phyloP scores from a whole-genome alignment of 1,140 invertebrate genomes.

The Venustaconcha ellipsiformis region DNA sequence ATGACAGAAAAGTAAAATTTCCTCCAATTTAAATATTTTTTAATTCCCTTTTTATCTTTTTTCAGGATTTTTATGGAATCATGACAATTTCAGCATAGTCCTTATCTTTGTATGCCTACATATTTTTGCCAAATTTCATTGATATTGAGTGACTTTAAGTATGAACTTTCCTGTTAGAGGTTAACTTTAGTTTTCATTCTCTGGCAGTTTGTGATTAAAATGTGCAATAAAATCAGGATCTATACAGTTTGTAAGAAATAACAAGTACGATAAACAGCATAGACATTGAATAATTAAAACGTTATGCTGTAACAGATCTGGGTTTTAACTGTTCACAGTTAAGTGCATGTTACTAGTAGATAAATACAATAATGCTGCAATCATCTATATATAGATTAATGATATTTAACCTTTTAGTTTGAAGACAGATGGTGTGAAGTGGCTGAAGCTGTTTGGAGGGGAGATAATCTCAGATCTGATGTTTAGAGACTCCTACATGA shows the following conservation, averaged over 20 bases:
- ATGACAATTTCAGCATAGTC: too few relatives aligned
- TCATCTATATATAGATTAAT: neutral
- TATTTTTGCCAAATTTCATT: too few relatives aligned
- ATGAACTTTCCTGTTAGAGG: too few relatives aligned
- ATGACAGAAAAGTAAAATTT: conserved; percentile 52
- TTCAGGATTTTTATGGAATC: neutral
- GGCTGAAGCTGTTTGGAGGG: conserved; percentile 67
- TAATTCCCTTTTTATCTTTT: neutral
- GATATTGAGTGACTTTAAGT: too few relatives aligned
- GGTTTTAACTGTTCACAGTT: neutral
- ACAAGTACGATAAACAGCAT: neutral
- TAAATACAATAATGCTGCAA: neutral
- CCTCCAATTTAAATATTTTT: neutral
- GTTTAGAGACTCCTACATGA: conserved; percentile 72
- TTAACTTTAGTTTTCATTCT: too few relatives aligned
- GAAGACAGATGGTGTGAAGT: conserved; percentile 47
- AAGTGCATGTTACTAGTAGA: neutral
- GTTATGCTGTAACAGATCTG: neutral
- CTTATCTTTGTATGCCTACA: too few relatives aligned
- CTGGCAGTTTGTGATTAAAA: too few relatives aligned
- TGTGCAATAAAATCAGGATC: neutral
- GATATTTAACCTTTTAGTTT: conserved; percentile 43
- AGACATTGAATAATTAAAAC: neutral
- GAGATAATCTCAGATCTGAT: conserved; percentile 69
- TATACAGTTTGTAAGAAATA: neutral